Evolutionary conservation across 2,888 invertebrate genomes (phyloP), one percentile per base, ranked within the genome.

Genomic region (Sinelater perroti): DNA sequence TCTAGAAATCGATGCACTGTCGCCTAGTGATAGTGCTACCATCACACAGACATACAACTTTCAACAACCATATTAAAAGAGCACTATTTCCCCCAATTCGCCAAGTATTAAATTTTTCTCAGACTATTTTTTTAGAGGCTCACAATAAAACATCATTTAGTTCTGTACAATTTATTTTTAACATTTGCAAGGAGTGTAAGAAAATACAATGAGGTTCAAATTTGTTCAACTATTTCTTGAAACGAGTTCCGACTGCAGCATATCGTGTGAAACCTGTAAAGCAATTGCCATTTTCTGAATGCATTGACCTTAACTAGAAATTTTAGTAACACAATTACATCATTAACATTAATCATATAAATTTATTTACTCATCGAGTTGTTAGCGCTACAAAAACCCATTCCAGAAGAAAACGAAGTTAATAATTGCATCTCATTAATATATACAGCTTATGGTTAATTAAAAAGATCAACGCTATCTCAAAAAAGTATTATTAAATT

Each of bases 391-490:
- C 13, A 18, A 40, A 49, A 56, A 47, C 55, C 55, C 47, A 13
- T 55, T 38, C 49, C 38, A 40, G 49, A 56, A 35, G 21, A 20
- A 16, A 42, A n/a, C 31, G 31, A 21, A 33, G 49, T 40, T 42
- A 56, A 40, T 16, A 13, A 47, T 26, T 11, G 18, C 40, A 38
- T 40, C 35, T 17, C n/a, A 33, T 24, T 49, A 49, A 42, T 56
- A 56, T 56, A 35, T 53, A 56, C 50, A 50, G 50, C 40, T 38
- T 38, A 40, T 55, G 36, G 47, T 49, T 52, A 55, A 31, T 49
- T 31, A 55, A 54, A 47, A 55, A 47, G 38, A 38, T 47, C 55
- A 55, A 55, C 47, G 35, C 14, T 38, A n/a, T 38, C 46, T 54
- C 30, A 40, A 49, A 20, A 49, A 42, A 17, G 35, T 36, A 31